Evolutionary conservation across 2,113 vertebrate genomes (phyloP).

Genomic region (Columba livia): DNA sequence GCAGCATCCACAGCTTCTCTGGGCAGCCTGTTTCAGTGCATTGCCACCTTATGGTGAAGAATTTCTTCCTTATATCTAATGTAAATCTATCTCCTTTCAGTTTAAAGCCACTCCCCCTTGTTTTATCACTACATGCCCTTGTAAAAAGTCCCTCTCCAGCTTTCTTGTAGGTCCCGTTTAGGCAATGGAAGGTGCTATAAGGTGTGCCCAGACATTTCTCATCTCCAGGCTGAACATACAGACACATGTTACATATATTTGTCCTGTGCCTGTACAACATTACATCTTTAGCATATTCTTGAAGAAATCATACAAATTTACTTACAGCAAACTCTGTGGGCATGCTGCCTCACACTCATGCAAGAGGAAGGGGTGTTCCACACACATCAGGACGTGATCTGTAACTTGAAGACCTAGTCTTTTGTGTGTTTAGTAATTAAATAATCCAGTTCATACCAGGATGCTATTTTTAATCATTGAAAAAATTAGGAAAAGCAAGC

Average conservation of each 20-base stretch:
- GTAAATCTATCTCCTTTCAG: no score
- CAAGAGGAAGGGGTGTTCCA: not conserved
- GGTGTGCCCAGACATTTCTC: no score
- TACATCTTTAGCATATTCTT: not conserved
- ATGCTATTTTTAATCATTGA: not conserved
- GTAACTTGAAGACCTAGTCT: not conserved
- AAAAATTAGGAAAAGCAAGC: not conserved
- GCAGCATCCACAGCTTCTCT: no score
- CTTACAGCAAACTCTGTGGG: not conserved
- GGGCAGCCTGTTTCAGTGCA: no score
- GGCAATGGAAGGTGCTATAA: no score
- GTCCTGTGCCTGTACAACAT: not conserved
- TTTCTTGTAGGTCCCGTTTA: no score
- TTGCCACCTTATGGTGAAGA: no score
- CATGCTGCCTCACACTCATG: not conserved
- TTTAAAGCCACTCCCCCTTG: no score
- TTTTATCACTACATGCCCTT: no score
- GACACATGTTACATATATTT: not conserved
- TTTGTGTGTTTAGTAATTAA: not conserved
- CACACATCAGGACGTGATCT: not conserved
- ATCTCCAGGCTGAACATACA: no score
- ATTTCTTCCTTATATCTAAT: no score
- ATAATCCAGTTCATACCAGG: not conserved
- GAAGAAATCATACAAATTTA: not conserved
- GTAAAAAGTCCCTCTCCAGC: no score